Evolutionary conservation across 2,888 invertebrate genomes (phyloP), one percentile per base, ranked within the genome.

Genomic region (Chironomus riparius): DNA sequence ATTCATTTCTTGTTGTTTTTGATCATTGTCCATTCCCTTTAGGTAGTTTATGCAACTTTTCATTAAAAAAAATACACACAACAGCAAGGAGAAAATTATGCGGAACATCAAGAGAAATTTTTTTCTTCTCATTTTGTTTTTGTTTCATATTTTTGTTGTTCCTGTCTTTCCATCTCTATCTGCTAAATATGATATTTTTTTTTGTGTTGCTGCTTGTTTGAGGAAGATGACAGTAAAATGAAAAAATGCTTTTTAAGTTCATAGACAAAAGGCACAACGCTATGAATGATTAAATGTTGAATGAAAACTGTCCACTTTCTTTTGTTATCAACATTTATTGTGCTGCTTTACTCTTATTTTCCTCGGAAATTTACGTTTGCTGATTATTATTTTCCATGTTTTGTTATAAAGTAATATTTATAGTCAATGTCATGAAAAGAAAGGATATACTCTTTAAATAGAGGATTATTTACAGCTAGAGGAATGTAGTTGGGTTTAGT

Each of bases 251-350:
- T 62, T 62, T 62, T 22, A 56, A 15, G 56, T 21, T 18, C 22
- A 65, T 21, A 65, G 65, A 65, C 65, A 65, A 65, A 65, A 24
- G 24, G 65, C 24, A 24, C 13, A 65, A 22, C 72, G 72, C 72
- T 74, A 38, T 74, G 74, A 73, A 74, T 74, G 74, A 74, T 74
- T 74, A 74, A 74, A 72, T 72, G 72, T 38, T 61, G 61, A 56
- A 72, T 72, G 72, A 38, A 56, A 62, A 74, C 68, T 74, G 74
- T 74, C 74, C 74, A 38, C 68, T 65, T n/a, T 7, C 62, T 47
- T 47, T 65, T 65, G 65, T 65, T 65, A 13, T 65, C 10, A 18
- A 15, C n/a, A 56, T n/a, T 56, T 56, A 18, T 15, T 56, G 15
- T 56, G n/a, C 56, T 56, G 15, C n/a, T 18, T 56, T 56, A n/a